These are phyloP conservation scores for Druon quercuslanigerum DNA, from an alignment of 1,140 invertebrate genomes.

Conservation along the genomic window DNA sequence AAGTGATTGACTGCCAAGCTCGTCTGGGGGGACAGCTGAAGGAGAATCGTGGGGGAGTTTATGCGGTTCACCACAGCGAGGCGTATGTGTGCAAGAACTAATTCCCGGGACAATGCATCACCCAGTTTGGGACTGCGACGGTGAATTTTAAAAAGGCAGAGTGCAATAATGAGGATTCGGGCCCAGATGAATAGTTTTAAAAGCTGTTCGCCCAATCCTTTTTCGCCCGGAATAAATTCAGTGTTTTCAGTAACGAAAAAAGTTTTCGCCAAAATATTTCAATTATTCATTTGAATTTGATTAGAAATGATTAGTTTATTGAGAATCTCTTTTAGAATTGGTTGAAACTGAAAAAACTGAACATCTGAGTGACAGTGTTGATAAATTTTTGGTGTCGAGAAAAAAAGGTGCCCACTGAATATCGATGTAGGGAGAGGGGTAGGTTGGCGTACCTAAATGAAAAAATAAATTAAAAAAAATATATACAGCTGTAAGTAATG, in stretches of 20 bases:
- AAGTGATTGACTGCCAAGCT: conserved; percentile 24
- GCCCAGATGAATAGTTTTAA: not conserved
- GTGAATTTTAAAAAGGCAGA: conserved; percentile 11
- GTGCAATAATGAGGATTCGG: conserved; percentile 21
- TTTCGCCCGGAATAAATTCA: not conserved
- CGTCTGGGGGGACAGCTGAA: conserved; percentile 11
- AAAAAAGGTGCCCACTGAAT: no score
- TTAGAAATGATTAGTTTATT: no score
- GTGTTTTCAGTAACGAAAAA: not conserved
- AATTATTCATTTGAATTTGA: no score
- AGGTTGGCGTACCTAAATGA: no score
- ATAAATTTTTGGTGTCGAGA: no score
- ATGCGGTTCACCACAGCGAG: not conserved
- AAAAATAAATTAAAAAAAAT: no score
- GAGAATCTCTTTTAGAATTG: no score
- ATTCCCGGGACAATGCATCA: conserved; percentile 25
- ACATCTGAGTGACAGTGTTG: no score
- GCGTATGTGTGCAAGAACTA: conserved; percentile 7
- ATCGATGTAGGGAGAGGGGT: no score
- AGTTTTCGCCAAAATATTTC: no score
- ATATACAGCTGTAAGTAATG: no score
- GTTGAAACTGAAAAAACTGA: no score
- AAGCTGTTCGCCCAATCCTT: not conserved
- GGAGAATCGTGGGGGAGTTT: conserved; percentile 1
- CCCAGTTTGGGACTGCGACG: not conserved